phyloP scores from a whole-genome alignment of 2,888 invertebrate genomes.

The Homarus gammarus region DNA sequence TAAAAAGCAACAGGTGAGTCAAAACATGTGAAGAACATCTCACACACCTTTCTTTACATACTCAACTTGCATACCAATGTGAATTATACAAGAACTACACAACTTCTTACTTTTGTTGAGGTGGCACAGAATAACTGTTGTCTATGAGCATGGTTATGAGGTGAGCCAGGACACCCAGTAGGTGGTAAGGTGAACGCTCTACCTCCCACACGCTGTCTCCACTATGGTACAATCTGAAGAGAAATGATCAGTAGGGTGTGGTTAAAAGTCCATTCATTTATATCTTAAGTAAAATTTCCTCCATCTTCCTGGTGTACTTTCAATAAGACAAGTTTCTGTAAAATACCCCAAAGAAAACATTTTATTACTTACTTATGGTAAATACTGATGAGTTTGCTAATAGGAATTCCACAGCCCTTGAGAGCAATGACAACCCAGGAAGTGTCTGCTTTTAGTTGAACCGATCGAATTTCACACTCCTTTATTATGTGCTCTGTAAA shows the following conservation, averaged over 20 bases:
- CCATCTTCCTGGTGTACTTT: neutral
- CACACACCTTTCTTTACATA: too few species aligned
- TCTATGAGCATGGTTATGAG: slow-evolving; percentile 82
- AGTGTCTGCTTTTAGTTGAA: slow-evolving; percentile 76
- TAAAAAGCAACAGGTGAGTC: neutral
- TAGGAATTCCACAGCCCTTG: slow-evolving; percentile 79
- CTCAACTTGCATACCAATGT: too few species aligned
- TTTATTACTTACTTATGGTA: slow-evolving; percentile 79
- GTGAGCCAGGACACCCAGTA: slow-evolving; percentile 87
- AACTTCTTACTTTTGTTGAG: slow-evolving; percentile 55
- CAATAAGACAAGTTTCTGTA: neutral
- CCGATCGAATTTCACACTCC: slow-evolving; percentile 73
- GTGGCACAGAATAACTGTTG: slow-evolving; percentile 24
- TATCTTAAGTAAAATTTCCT: neutral
- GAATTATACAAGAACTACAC: neutral
- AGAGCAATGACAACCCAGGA: slow-evolving; percentile 79
- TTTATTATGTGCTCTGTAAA: slow-evolving; percentile 77
- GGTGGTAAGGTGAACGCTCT: slow-evolving; percentile 91
- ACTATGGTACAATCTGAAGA: slow-evolving; percentile 85
- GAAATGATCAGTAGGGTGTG: slow-evolving; percentile 35
- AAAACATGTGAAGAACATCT: too few species aligned
- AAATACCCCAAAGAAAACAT: neutral
- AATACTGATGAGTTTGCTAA: slow-evolving; percentile 79
- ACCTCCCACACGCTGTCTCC: slow-evolving; percentile 93
- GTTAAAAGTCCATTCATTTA: neutral